Evolutionary conservation across 2,113 vertebrate species (phyloP).

Genomic region (Pterocles gutturalis): DNA sequence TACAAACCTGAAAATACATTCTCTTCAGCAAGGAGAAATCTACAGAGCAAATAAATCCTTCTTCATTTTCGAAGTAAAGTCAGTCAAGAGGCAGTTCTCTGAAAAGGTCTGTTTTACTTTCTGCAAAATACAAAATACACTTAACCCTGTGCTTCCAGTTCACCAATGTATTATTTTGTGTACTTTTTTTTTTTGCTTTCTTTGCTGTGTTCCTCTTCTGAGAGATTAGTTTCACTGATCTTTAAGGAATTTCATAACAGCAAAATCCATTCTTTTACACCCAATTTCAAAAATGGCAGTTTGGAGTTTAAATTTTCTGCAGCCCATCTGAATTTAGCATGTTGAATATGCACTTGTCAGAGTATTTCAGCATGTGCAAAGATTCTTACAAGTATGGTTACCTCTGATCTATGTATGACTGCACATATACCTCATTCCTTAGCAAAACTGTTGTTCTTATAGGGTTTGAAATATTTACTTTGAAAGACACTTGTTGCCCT

Average conservation of each 20-base stretch:
- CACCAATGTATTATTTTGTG: background rate
- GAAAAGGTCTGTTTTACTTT: constrained; percentile 41
- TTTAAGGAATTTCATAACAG: background rate
- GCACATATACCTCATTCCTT: background rate
- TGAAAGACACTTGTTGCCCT: background rate
- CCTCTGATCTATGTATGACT: background rate
- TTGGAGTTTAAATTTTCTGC: background rate
- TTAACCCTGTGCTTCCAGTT: background rate
- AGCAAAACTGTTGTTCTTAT: background rate
- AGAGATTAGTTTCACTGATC: constrained; percentile 3
- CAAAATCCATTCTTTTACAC: constrained; percentile 8
- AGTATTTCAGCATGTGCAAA: background rate
- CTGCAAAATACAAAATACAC: constrained; percentile 29
- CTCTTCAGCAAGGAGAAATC: constrained; percentile 38
- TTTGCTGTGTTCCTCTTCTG: background rate
- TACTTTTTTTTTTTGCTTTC: background rate
- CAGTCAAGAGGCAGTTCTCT: background rate
- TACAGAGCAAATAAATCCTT: constrained; percentile 23
- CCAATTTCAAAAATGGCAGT: background rate
- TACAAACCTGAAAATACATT: constrained; percentile 60
- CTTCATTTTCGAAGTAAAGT: constrained; percentile 23
- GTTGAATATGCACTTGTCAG: background rate
- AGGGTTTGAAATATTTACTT: background rate
- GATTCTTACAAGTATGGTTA: background rate
- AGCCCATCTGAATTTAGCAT: background rate